Evolutionary conservation across 37 sponge, comb jelly and placozoan genomes (phyloP).

Genomic region (Spongia lamella): DNA sequence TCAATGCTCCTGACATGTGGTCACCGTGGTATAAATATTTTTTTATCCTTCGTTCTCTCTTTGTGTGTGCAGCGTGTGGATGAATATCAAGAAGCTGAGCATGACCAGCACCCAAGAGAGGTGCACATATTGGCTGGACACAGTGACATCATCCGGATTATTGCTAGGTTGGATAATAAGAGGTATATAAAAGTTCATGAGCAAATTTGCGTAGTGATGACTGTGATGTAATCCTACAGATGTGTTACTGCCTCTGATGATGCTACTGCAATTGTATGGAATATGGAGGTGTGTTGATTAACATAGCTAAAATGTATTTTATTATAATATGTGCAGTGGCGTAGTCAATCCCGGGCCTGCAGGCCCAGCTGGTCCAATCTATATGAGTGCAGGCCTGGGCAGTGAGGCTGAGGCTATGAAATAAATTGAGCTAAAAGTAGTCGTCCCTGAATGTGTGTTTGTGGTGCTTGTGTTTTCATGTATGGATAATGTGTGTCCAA

Average conservation of each 20-base stretch:
- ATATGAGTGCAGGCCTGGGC: too few relatives aligned
- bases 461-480: too few relatives aligned
- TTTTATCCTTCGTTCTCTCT: not conserved
- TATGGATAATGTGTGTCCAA: too few relatives aligned
- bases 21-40: not conserved
- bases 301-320: too few relatives aligned
- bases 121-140: conserved; percentile 46
- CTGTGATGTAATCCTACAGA: conserved; percentile 9
- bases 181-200: conserved; percentile 13
- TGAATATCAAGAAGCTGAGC: conserved; percentile 16
- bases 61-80: not conserved
- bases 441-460: too few relatives aligned
- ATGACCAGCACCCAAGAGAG: conserved; percentile 51
- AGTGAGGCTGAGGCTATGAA: too few relatives aligned
- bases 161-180: conserved; percentile 23
- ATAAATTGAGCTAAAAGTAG: too few relatives aligned
- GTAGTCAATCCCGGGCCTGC: too few relatives aligned
- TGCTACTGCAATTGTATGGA: conserved; percentile 47
- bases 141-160: conserved; percentile 37
- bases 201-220: not conserved
- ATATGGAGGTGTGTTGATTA: conserved; percentile 30
- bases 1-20: too few relatives aligned
- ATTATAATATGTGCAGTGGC: too few relatives aligned
- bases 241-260: conserved; percentile 57
- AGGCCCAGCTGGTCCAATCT: too few relatives aligned